Conservation (phyloP, 2,888 invertebrate species). For the Rhingia campestris region DNA sequence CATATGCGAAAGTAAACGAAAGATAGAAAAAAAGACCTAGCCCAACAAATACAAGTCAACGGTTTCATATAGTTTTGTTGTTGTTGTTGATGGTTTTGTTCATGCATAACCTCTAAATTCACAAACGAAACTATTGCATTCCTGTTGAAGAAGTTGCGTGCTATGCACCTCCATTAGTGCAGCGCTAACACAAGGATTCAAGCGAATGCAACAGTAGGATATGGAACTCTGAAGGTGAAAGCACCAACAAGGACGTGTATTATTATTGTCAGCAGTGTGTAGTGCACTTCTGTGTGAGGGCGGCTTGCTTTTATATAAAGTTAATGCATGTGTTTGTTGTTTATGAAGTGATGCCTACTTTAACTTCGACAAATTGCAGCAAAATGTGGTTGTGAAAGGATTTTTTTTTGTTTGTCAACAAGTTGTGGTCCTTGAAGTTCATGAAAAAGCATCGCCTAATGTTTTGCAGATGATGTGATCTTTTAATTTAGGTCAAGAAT, state of each 20-base stretch:
- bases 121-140: slow-evolving; percentile 63
- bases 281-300: slow-evolving; percentile 11
- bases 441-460: slow-evolving; percentile 41
- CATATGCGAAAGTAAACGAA: slow-evolving; percentile 21
- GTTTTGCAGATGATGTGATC: not conserved
- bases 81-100: slow-evolving; percentile 4
- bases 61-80: slow-evolving; percentile 4
- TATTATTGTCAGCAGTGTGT: slow-evolving; percentile 21
- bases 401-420: not conserved
- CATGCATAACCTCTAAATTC: slow-evolving; percentile 64
- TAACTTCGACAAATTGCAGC: slow-evolving; percentile 47
- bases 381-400: slow-evolving; percentile 5
- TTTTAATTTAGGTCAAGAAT: not conserved
- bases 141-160: slow-evolving; percentile 20
- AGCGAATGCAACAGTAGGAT: slow-evolving; percentile 44
- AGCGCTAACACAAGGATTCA: slow-evolving; percentile 29
- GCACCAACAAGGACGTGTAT: slow-evolving; percentile 52
- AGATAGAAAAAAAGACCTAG: slow-evolving; percentile 39
- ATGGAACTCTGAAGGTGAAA: slow-evolving; percentile 16
- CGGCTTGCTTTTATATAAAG: slow-evolving; percentile 48
- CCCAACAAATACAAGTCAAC: slow-evolving; percentile 52
- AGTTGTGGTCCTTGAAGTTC: slow-evolving; percentile 55
- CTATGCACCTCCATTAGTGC: slow-evolving; percentile 66
- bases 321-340: slow-evolving; percentile 71
- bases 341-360: slow-evolving; percentile 69